phyloP scores from a whole-genome alignment of 1,140 invertebrate species.

The Brachionus rotundiformis region DNA sequence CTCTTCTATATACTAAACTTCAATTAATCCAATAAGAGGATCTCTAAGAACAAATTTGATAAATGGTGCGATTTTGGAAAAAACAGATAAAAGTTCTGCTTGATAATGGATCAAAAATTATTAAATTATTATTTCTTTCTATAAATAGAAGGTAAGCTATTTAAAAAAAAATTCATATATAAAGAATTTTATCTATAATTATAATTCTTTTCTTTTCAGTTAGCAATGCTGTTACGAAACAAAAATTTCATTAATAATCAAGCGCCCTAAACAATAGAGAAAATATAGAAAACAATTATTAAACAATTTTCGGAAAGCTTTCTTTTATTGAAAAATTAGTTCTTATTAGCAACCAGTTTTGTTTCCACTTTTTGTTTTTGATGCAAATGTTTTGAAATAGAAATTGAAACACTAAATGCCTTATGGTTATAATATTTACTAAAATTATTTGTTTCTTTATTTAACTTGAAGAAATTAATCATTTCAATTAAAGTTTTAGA shows the following conservation, averaged over 20 bases:
- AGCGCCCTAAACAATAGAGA: not conserved
- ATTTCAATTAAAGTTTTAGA: not conserved
- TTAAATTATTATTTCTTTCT: not conserved
- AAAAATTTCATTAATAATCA: conserved; percentile 7
- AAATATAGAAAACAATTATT: not conserved
- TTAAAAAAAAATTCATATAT: not conserved
- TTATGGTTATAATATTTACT: not conserved
- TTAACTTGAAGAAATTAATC: conserved; percentile 25
- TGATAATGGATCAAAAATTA: not conserved
- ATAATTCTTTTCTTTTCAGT: not conserved
- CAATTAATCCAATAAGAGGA: too few relatives aligned
- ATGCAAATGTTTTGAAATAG: conserved; percentile 25
- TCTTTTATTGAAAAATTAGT: conserved; percentile 19
- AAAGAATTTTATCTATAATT: conserved; percentile 18
- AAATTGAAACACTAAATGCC: conserved; percentile 33
- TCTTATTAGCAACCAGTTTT: conserved; percentile 30
- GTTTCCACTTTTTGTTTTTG: conserved; percentile 36
- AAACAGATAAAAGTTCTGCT: not conserved
- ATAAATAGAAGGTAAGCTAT: not conserved
- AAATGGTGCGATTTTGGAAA: not conserved
- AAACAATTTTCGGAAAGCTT: not conserved
- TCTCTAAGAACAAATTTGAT: not conserved
- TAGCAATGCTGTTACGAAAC: not conserved
- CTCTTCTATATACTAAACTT: not conserved
- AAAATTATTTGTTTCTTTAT: not conserved